A percentile compares a stretch with the other conserved stretches of the same genome.
These are phyloP conservation scores for Pteropus alecto DNA, from an alignment of 2,113 vertebrate genomes.

Conservation along the genomic window DNA sequence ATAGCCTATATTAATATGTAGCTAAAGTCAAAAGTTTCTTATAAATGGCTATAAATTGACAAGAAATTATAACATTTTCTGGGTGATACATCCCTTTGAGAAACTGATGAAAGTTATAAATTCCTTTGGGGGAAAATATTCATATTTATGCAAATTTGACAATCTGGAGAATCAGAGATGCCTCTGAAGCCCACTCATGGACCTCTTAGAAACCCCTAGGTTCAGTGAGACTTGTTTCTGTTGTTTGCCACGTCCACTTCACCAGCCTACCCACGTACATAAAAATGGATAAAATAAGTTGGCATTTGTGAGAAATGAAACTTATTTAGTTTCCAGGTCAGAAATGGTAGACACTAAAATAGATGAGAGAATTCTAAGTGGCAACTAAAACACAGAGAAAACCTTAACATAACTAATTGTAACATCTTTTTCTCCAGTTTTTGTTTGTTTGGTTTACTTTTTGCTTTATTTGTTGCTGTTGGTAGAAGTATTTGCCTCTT, in stretches of 20 bases:
- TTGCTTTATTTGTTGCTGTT: not conserved
- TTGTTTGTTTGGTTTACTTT: not conserved
- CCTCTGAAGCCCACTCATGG: constrained; percentile 7
- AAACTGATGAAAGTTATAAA: not conserved
- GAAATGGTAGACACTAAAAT: not conserved
- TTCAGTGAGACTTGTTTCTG: not conserved
- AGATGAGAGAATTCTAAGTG: not conserved
- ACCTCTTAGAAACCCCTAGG: not conserved
- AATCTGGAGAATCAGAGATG: not conserved
- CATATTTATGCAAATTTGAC: not conserved
- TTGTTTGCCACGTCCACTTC: not conserved
- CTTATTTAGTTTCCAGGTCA: constrained; percentile 11
- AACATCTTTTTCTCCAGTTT: not conserved
- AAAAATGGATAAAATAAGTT: constrained; percentile 50
- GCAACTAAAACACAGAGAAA: not conserved
- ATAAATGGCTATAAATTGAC: not conserved
- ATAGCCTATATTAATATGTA: not conserved
- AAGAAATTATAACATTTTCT: not conserved
- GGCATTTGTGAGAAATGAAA: not conserved
- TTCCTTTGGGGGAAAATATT: not conserved
- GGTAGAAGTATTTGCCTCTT: not conserved
- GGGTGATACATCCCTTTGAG: not conserved
- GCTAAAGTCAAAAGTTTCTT: not conserved
- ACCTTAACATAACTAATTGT: not conserved
- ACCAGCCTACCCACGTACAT: not conserved